Conservation (phyloP, 1,140 invertebrate species). For the Linepithema humile region DNA sequence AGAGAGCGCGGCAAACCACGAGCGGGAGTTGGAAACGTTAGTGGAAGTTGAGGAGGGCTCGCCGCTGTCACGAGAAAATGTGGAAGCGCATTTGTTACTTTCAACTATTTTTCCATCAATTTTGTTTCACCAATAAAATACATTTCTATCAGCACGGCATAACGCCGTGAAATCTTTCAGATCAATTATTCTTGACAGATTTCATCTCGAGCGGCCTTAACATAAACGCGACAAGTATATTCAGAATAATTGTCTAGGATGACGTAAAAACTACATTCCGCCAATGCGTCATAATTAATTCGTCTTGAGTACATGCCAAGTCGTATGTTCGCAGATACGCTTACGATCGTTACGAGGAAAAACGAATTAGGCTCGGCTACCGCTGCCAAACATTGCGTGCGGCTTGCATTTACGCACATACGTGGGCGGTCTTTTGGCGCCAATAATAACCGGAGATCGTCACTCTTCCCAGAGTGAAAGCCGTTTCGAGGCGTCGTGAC, state of each 20-base stretch:
- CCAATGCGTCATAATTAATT: slow-evolving; percentile 63
- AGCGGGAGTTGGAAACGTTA: slow-evolving; percentile 23
- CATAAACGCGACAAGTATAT: neutral
- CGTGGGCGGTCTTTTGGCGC: slow-evolving; percentile 70
- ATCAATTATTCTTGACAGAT: neutral
- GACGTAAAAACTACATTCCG: slow-evolving; percentile 37
- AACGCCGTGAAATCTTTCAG: neutral
- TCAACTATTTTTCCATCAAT: neutral
- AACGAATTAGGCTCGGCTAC: slow-evolving; percentile 59
- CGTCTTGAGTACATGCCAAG: slow-evolving; percentile 60
- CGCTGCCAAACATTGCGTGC: slow-evolving; percentile 68
- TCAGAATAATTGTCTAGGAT: slow-evolving; percentile 1
- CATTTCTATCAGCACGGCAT: neutral
- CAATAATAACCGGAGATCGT: slow-evolving; percentile 71
- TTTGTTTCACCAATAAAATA: neutral
- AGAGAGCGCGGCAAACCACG: neutral
- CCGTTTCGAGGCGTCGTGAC: slow-evolving; percentile 44
- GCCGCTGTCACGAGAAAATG: slow-evolving; percentile 1
- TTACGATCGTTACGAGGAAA: slow-evolving; percentile 55
- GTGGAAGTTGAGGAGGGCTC: neutral
- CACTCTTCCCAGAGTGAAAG: slow-evolving; percentile 64
- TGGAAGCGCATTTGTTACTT: slow-evolving; percentile 2
- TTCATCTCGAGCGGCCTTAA: too few species aligned
- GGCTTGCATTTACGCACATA: slow-evolving; percentile 65
- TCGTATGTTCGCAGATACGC: slow-evolving; percentile 56